Conservation (phyloP, 2,797 vertebrate species). For the Catostomus latipinnis region DNA sequence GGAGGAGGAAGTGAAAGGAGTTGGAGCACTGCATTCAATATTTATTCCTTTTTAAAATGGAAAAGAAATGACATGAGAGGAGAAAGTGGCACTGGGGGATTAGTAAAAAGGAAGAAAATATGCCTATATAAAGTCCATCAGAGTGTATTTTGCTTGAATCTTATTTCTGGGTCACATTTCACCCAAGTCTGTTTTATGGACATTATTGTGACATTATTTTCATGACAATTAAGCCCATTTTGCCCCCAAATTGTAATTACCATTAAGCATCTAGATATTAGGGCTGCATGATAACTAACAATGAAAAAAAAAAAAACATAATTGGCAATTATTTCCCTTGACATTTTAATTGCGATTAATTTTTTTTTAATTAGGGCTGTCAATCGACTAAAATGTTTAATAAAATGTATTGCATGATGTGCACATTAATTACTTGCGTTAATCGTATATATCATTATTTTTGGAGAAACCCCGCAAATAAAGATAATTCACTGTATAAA, state of each 20-base stretch:
- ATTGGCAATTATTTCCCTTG: too few relatives aligned
- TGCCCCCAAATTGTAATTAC: neutral
- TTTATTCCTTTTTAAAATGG: neutral
- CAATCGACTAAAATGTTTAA: too few relatives aligned
- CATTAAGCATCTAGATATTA: neutral
- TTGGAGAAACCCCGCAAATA: too few relatives aligned
- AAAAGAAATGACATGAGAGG: neutral
- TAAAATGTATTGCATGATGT: too few relatives aligned
- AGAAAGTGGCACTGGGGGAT: neutral
- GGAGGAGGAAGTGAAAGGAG: constrained; percentile 9
- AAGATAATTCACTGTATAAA: too few relatives aligned
- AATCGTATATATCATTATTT: too few relatives aligned
- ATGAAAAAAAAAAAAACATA: neutral
- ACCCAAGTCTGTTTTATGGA: neutral
- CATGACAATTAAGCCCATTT: neutral
- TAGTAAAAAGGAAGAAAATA: neutral
- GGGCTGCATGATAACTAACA: neutral
- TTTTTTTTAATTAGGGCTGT: too few relatives aligned
- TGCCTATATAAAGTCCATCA: neutral
- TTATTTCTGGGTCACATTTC: neutral
- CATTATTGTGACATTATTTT: neutral
- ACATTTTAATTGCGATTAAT: too few relatives aligned
- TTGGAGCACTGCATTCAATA: neutral
- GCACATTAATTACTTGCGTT: too few relatives aligned
- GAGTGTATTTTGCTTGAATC: neutral